Evolutionary conservation across 2,113 vertebrate species (phyloP).

Genomic region (Mormyrus iriodes): DNA sequence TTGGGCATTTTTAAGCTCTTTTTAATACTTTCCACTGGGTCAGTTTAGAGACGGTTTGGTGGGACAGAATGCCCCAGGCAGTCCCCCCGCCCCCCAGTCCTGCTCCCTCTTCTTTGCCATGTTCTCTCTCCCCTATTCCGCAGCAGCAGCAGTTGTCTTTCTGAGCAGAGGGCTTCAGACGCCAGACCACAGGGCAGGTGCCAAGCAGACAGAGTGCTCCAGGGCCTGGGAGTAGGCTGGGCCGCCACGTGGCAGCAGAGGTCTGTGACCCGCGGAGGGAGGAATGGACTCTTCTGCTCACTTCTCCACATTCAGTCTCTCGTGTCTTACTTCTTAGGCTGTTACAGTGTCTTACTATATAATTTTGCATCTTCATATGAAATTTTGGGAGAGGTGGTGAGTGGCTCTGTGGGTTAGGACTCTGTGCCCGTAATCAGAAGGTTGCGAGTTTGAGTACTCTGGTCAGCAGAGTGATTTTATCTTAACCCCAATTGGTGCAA

Average conservation of each 20-base stretch:
- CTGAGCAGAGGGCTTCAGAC: neutral
- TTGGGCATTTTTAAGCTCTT: conserved; percentile 4
- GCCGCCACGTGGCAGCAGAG: conserved; percentile 4
- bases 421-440: neutral
- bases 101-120: neutral
- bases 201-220: neutral
- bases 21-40: conserved; percentile 7
- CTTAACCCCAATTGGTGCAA: neutral
- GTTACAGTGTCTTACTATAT: neutral
- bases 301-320: neutral
- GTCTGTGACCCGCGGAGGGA: neutral
- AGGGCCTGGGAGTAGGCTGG: neutral
- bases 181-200: neutral
- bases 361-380: neutral
- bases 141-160: neutral
- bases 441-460: neutral
- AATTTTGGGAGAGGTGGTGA: neutral
- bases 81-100: neutral
- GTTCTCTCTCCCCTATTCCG: neutral
- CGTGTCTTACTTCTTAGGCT: neutral
- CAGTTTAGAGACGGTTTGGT: neutral
- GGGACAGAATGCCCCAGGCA: neutral
- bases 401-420: neutral
- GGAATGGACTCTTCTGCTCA: neutral
- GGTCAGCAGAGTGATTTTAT: neutral